Evolutionary conservation across 2,888 invertebrate species (phyloP).

Genomic region (Phyto melanocephala): DNA sequence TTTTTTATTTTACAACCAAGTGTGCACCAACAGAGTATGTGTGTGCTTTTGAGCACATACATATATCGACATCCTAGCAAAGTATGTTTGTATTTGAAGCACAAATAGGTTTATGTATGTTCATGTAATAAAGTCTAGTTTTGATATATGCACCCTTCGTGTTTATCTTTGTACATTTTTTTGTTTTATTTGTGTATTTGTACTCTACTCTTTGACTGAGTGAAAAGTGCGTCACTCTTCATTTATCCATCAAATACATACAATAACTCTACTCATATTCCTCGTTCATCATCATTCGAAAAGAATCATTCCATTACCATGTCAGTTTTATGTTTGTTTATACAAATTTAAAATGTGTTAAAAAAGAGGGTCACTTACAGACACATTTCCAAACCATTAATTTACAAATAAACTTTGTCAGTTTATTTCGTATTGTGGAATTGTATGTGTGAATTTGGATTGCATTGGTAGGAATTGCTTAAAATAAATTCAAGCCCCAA

Average conservation of each 20-base stretch:
- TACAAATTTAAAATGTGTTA: conserved; percentile 1
- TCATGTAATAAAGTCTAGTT: background rate
- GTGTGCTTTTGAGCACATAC: background rate
- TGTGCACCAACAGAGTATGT: too few relatives aligned
- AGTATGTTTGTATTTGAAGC: background rate
- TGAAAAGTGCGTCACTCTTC: conserved; percentile 28
- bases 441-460: background rate
- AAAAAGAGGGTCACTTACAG: conserved; percentile 66
- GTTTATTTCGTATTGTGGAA: conserved; percentile 43
- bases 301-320: background rate
- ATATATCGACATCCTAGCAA: conserved; percentile 8
- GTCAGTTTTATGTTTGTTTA: background rate
- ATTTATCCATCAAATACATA: background rate
- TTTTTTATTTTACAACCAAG: too few relatives aligned
- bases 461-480: background rate
- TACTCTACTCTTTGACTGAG: background rate
- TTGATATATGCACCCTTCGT: conserved; percentile 43
- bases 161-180: conserved; percentile 10
- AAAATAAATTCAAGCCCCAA: background rate
- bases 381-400: conserved; percentile 72
- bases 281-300: conserved; percentile 19
- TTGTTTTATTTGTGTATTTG: background rate
- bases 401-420: conserved; percentile 69
- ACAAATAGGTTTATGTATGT: background rate
- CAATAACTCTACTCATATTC: background rate